Conservation (phyloP, 2,113 vertebrate genomes). For the Albula glossodonta region DNA sequence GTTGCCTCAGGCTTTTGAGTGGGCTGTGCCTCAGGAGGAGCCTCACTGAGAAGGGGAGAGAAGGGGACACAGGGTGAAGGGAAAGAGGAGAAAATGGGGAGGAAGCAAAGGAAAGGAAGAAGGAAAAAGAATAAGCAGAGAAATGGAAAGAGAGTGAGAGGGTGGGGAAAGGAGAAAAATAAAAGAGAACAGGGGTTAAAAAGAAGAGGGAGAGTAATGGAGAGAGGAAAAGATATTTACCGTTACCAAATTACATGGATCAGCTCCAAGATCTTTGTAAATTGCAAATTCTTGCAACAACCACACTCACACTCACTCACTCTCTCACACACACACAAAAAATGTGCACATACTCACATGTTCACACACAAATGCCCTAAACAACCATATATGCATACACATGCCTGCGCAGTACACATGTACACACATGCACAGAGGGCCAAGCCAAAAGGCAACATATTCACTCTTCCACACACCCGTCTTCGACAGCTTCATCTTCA, state of each 20-base stretch:
- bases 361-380: conserved; percentile 28
- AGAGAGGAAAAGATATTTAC: too few species aligned
- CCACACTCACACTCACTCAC: too few species aligned
- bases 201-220: too few species aligned
- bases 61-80: not conserved
- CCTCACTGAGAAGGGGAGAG: conserved; percentile 13
- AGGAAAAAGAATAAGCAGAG: too few species aligned
- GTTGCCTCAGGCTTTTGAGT: conserved; percentile 77
- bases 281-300: too few species aligned
- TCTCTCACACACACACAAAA: not conserved
- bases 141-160: too few species aligned
- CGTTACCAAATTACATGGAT: too few species aligned
- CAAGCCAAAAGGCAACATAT: conserved; percentile 31
- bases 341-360: not conserved
- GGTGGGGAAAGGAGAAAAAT: too few species aligned
- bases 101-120: too few species aligned
- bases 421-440: not conserved
- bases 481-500: conserved; percentile 34
- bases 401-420: conserved; percentile 17
- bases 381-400: conserved; percentile 12
- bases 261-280: too few species aligned
- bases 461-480: conserved; percentile 32
- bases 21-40: conserved; percentile 69
- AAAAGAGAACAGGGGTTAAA: too few species aligned
- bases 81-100: not conserved